Evolutionary conservation across 2,113 vertebrate species (phyloP), one percentile per base, ranked within the genome.

Genomic region (Okapia johnstoni): DNA sequence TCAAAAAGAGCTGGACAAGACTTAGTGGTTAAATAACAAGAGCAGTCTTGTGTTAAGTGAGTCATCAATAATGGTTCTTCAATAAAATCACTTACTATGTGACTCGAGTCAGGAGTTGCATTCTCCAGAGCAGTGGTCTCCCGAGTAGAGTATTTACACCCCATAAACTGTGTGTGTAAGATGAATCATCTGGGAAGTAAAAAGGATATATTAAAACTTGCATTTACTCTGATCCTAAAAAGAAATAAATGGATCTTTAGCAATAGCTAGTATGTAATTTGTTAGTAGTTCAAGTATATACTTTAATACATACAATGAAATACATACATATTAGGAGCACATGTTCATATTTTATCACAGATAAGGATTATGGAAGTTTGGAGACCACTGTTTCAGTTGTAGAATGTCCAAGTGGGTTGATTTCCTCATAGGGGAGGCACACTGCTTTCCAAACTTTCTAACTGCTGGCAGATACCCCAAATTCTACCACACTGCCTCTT

Each of bases 121-220:
- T 81, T 83, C 33, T 94, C 6, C 21, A 90, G 81, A 95, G 43
- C 7, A 61, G 55, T 40, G 48, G 43, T 90, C 90, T 90, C 77
- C 66, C 76, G 50, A 46, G 30, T 28, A 30, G 55, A 92, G 14
- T 48, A 36, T 25, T 63, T 93, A 63, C 1, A 76, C 19, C 16
- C 70, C 36, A 54, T 57, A 96, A 25, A 2, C 17, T 60, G 40
- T 86, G 4, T 76, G 26, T 55, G 8, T 76, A 77, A 91, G 40
- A 43, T 83, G 40, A 89, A 77, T 13, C 57, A 63, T 73, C 66
- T 14, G 50, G 13, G 16, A 73, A 86, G 14, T 84, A 90, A 70
- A 94, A 94, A 94, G 60, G 33, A 94, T 96, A 90, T 93, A 84
- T 43, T 85, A 92, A 92, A 43, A 36, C 33, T 33, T 94, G 9